Evolutionary conservation across 92 coral and sea anemone species (phyloP).

Genomic region (Phenganax stokvisi): DNA sequence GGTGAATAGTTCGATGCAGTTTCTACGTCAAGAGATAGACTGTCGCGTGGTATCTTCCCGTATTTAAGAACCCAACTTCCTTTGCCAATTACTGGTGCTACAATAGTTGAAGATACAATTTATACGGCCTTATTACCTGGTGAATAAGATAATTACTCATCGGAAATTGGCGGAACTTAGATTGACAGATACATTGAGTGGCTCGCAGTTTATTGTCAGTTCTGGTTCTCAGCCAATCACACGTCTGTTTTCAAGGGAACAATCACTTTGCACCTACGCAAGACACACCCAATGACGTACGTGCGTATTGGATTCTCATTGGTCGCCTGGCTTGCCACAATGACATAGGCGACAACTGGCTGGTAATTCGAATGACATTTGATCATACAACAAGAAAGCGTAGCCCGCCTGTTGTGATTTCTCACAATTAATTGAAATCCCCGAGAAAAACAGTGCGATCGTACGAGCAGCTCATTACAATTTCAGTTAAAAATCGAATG

Average conservation of each 20-base stretch:
- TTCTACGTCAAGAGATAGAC: background rate
- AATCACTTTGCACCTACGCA: slow-evolving; percentile 89
- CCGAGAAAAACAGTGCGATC: slow-evolving; percentile 27
- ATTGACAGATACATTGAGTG: slow-evolving; percentile 91
- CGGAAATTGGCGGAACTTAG: slow-evolving; percentile 74
- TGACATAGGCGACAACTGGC: slow-evolving; percentile 36
- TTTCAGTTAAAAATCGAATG: slow-evolving; percentile 15
- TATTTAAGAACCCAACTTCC: slow-evolving; percentile 37
- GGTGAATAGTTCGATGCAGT: background rate
- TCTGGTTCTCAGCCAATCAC: slow-evolving; percentile 60
- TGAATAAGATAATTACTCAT: slow-evolving; percentile 52
- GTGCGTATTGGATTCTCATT: slow-evolving; percentile 50
- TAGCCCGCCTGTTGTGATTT: slow-evolving; percentile 22
- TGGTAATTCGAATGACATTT: slow-evolving; percentile 31
- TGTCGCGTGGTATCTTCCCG: slow-evolving; percentile 25
- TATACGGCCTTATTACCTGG: slow-evolving; percentile 45
- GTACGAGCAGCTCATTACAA: slow-evolving; percentile 25
- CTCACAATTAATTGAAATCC: slow-evolving; percentile 21
- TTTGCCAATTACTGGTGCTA: slow-evolving; percentile 43
- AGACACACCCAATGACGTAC: slow-evolving; percentile 98
- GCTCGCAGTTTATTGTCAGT: slow-evolving; percentile 59
- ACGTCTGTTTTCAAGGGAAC: slow-evolving; percentile 75
- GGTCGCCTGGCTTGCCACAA: slow-evolving; percentile 31
- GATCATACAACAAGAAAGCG: slow-evolving; percentile 14
- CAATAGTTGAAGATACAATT: slow-evolving; percentile 17